These are phyloP conservation scores for Berghia stephanieae DNA, from an alignment of 1,140 invertebrate species.

Conservation along the genomic window DNA sequence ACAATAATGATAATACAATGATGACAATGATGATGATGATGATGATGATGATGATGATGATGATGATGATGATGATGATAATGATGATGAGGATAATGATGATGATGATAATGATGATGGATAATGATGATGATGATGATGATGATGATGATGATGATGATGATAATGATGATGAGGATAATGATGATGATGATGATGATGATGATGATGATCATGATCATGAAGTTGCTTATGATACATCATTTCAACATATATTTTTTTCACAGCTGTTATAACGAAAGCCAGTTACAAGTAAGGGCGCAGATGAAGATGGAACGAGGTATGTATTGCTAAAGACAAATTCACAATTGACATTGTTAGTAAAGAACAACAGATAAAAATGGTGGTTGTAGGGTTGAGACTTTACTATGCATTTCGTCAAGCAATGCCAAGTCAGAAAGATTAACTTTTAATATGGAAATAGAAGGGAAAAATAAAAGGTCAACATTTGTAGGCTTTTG, in stretches of 20 bases:
- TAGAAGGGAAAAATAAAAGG: too few species aligned
- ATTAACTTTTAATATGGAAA: too few species aligned
- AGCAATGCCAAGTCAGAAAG: too few species aligned
- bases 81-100: too few species aligned
- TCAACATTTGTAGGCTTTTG: too few species aligned
- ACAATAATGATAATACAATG: not conserved
- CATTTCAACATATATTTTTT: conserved; percentile 1
- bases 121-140: too few species aligned
- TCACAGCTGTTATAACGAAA: conserved; percentile 82
- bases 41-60: conserved; percentile 7
- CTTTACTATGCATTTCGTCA: too few species aligned
- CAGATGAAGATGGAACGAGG: conserved; percentile 49
- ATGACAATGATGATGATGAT: conserved; percentile 8
- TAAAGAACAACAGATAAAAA: too few species aligned
- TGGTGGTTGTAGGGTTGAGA: too few species aligned
- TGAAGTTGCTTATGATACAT: not conserved
- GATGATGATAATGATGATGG: too few species aligned
- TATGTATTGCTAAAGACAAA: not conserved
- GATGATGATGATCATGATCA: conserved; percentile 3
- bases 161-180: not conserved
- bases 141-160: conserved; percentile 4
- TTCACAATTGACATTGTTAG: too few species aligned
- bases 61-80: conserved; percentile 2
- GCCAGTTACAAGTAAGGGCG: conserved; percentile 71
- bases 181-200: conserved; percentile 8